Base-by-base conservation (phyloP, 2,888 invertebrate genomes). In the Aelia acuminata region DNA sequence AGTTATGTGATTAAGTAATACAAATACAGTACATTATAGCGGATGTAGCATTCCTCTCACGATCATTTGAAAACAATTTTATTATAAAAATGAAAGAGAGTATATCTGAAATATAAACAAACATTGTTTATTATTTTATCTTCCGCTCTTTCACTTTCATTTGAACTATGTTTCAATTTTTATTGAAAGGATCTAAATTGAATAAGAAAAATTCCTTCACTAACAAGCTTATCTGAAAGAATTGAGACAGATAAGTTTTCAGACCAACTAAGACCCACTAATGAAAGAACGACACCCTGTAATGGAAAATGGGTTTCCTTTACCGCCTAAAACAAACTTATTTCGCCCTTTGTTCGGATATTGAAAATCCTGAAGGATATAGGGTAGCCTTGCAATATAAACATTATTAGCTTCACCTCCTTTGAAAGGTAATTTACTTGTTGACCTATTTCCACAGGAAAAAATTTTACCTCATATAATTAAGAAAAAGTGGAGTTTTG, bases 281-380 rank as follows among this genome's bases (percentile, higher is more conserved):
- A 70, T 70, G 63, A 35, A 70, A 70, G 63, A 70, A 70, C 18
- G 63, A 70, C 63, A 70, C 63, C 63, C 63, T 70, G 35, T 70
- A 70, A 70, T 70, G 63, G 63, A 70, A 70, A 70, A 70, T 35
- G 63, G 63, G 63, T 70, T 70, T 70, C 63, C 63, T 70, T 70
- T 70, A 70, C 31, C 35, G 18, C 63, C 35, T 70, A 70, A 57
- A 70, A 70, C 63, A 70, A 70, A 70, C 63, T 70, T 70, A 70
- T 70, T 70, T 70, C 63, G 35, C 63, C 63, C 63, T 70, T 70
- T 70, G 63, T 70, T 70, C 63, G 18, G 31, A 70, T 70, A 70
- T 70, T 70, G 63, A 70, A 70, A 70, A 70, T 70, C 31, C 35
- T 35, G 20, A 31, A 70, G 63, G 63, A 70, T 70, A 70, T 70